Evolutionary conservation across 2,113 vertebrate genomes (phyloP), one percentile per base, ranked within the genome.

Genomic region (Silurus glanis): DNA sequence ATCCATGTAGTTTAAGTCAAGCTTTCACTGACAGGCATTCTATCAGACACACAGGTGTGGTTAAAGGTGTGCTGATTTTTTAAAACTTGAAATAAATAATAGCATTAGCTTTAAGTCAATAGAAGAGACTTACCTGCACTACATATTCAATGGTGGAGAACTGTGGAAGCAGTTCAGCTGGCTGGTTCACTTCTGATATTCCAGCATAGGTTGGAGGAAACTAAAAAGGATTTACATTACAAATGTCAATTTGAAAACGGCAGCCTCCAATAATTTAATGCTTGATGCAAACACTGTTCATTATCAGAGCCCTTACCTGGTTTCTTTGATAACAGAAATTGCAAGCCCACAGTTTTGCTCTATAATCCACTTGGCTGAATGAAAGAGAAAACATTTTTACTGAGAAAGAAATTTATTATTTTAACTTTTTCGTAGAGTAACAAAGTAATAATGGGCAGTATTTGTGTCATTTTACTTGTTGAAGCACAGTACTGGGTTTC

Each of bases 321-420:
- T 99, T 99, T 93, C 98, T 96, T 92, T 99, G 98, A 92, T 99
- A 99, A 92, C 98, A 99, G 90, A 99, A 99, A 94, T 99, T 99
- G 92, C 98, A 99, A 88, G 98, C 98, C 98, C 98, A 99, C 25
- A 99, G 95, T 93, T 99, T 99, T 90, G 98, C 97, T 93, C 97
- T 95, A 94, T 99, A 99, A 95, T 99, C 98, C 94, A 99, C 98
- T 90, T 99, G 98, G 89, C 98, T 99, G 88, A 72, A 92, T 92
- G 90, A 93, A 84, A 82, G 90, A 88, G 28, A 89, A 67, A 88
- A 86, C 4, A 55, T 47, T 76, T 67, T 61, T 72, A 49, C 23
- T n/a, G 10, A 82, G 17, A 49, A 61, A 25, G 13, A 45, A 83
- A 6, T 58, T 2, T 8, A 17, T 12, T 78, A 53, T 56, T 25